Evolutionary conservation across 2,113 vertebrate species (phyloP).

Genomic region (Chionomys nivalis): DNA sequence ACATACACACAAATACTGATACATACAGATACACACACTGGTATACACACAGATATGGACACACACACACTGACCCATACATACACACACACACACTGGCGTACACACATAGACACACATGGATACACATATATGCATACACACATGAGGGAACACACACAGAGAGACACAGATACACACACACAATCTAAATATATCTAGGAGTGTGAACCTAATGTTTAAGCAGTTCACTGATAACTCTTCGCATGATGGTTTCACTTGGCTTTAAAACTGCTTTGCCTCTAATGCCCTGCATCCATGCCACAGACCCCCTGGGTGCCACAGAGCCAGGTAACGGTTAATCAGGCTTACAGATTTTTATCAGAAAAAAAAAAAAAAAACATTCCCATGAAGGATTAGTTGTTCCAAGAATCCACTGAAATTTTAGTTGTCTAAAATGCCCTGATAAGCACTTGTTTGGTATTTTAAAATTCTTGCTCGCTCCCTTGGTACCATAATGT

Average conservation of each 20-base stretch:
- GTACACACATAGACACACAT: too few species aligned
- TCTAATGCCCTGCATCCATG: not conserved
- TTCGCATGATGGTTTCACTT: not conserved
- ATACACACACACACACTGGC: too few species aligned
- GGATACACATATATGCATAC: too few species aligned
- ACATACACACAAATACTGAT: not conserved
- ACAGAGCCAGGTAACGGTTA: not conserved
- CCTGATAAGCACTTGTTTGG: not conserved
- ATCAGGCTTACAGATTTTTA: not conserved
- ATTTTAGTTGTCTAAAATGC: constrained; percentile 42
- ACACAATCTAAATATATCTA: not conserved
- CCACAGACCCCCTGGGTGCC: not conserved
- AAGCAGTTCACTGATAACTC: constrained; percentile 7
- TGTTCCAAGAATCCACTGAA: constrained; percentile 10
- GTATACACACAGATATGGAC: not conserved
- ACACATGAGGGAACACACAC: too few species aligned
- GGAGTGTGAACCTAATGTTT: not conserved
- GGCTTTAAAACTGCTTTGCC: not conserved
- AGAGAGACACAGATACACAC: not conserved
- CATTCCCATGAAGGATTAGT: not conserved
- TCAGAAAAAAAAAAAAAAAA: not conserved
- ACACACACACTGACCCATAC: too few species aligned
- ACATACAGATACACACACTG: not conserved
- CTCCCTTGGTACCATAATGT: not conserved
- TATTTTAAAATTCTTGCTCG: constrained; percentile 50